Percentiles rank a stretch among this genome's conserved stretches.
phyloP scores from a whole-genome alignment of 1,140 invertebrate genomes.

The Parasteatoda tepidariorum region DNA sequence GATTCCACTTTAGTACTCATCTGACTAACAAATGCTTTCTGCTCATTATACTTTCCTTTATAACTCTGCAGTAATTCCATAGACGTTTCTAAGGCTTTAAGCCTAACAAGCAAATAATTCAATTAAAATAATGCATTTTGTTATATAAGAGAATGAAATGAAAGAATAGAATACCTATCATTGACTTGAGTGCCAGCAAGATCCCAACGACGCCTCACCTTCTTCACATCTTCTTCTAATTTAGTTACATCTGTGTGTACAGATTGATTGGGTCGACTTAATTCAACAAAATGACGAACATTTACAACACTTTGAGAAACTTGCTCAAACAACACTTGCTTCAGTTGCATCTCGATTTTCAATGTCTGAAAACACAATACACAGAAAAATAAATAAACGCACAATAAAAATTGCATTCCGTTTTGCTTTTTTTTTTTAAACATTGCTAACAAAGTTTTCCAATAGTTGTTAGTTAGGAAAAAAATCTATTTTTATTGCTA shows the following conservation, averaged over 20 bases:
- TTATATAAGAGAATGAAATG: background rate
- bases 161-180: conserved; percentile 76
- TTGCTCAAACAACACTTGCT: conserved; percentile 88
- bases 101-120: background rate
- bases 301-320: conserved; percentile 90
- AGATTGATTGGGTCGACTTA: conserved; percentile 77
- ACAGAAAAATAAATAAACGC: background rate
- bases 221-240: conserved; percentile 91
- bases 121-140: background rate
- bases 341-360: conserved; percentile 79
- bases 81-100: conserved; percentile 48
- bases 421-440: too few species aligned
- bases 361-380: conserved; percentile 22
- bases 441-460: too few species aligned
- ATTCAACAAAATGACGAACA: conserved; percentile 86
- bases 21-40: conserved; percentile 55
- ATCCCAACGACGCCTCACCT: conserved; percentile 89
- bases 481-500: too few species aligned
- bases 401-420: too few species aligned
- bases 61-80: conserved; percentile 44
- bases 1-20: conserved; percentile 55
- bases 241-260: conserved; percentile 88
- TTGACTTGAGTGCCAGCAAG: conserved; percentile 89
- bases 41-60: conserved; percentile 47
- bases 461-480: too few species aligned